phyloP scores from a whole-genome alignment of 1,140 invertebrate genomes.

The Euura saliciscinereae region DNA sequence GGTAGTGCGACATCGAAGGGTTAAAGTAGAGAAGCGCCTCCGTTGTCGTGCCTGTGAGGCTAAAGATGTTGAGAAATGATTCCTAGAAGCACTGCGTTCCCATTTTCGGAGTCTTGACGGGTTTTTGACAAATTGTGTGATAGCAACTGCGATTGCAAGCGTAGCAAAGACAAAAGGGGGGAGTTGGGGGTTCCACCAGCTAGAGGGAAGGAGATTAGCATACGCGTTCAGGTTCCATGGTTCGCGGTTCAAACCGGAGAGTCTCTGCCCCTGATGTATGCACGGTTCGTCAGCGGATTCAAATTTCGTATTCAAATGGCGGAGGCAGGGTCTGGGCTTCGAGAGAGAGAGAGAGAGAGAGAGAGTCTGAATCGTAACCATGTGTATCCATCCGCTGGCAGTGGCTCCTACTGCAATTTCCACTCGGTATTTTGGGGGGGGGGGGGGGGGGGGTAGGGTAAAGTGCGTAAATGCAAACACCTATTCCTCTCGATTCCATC shows the following conservation, averaged over 20 bases:
- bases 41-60: too few species aligned
- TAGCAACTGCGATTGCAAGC: too few species aligned
- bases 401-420: slow-evolving; percentile 36
- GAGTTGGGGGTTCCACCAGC: slow-evolving; percentile 16
- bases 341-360: not conserved
- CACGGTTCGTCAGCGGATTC: slow-evolving; percentile 54
- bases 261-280: slow-evolving; percentile 52
- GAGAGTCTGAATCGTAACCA: slow-evolving; percentile 34
- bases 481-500: too few species aligned
- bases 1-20: too few species aligned
- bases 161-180: slow-evolving; percentile 12
- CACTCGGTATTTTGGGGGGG: slow-evolving; percentile 37
- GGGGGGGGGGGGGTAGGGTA: slow-evolving; percentile 33
- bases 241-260: slow-evolving; percentile 52
- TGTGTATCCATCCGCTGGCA: slow-evolving; percentile 20
- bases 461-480: slow-evolving; percentile 42
- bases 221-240: slow-evolving; percentile 41
- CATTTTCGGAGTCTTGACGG: too few species aligned
- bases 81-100: too few species aligned
- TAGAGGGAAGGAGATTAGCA: slow-evolving; percentile 45
- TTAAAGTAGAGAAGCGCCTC: too few species aligned
- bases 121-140: too few species aligned
- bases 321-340: slow-evolving; percentile 15
- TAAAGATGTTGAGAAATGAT: too few species aligned
- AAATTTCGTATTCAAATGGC: slow-evolving; percentile 59